These are phyloP conservation scores for Marronus borbonicus DNA, from an alignment of 2,888 invertebrate genomes.

Conservation along the genomic window DNA sequence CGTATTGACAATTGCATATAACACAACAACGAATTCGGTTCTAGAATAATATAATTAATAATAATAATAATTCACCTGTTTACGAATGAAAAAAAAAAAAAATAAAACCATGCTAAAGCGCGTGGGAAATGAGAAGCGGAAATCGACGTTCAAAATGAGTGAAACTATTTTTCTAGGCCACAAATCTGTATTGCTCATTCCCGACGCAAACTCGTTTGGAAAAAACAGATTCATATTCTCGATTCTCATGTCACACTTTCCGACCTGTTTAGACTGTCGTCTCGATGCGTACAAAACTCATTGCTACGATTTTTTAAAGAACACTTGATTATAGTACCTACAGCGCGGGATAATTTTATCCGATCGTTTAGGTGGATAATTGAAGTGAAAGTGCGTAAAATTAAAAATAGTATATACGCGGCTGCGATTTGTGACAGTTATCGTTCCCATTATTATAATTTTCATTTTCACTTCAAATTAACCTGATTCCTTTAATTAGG, in stretches of 20 bases:
- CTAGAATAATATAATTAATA: background rate
- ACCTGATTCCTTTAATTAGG: background rate
- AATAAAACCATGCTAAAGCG: background rate
- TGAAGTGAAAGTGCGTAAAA: constrained; percentile 39
- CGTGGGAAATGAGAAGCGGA: constrained; percentile 39
- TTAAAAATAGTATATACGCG: constrained; percentile 5
- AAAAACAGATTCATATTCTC: constrained; percentile 25
- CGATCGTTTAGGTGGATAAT: constrained; percentile 8
- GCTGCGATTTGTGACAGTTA: constrained; percentile 8
- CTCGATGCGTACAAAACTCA: background rate
- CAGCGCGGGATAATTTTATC: background rate
- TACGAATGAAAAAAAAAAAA: background rate
- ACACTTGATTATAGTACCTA: constrained; percentile 4
- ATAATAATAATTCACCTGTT: background rate
- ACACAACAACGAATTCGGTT: background rate
- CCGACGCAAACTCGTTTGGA: constrained; percentile 31
- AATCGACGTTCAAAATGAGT: constrained; percentile 30
- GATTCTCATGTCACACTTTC: constrained; percentile 8
- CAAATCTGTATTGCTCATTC: constrained; percentile 24
- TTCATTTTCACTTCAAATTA: constrained; percentile 30
- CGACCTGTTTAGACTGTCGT: constrained; percentile 3
- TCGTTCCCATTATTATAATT: constrained; percentile 21
- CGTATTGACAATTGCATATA: background rate
- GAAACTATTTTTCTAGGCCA: constrained; percentile 50
- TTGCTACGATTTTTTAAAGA: background rate